phyloP scores from a whole-genome alignment of 2,113 vertebrate genomes.

The Neogobius melanostomus region DNA sequence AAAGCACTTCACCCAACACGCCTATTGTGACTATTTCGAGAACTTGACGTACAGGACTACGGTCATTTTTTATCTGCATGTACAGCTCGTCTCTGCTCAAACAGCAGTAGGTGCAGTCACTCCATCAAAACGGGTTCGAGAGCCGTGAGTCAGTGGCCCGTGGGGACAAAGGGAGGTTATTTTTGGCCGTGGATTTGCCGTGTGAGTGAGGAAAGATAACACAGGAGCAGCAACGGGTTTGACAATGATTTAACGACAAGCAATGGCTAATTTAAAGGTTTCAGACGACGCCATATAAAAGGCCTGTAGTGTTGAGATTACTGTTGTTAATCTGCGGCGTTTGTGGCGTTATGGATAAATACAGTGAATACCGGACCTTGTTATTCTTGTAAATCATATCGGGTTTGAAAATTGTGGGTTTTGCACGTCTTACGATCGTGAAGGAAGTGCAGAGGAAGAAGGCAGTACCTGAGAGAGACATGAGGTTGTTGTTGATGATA shows the following conservation, averaged over 20 bases:
- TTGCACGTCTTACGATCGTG: too few species aligned
- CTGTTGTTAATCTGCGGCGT: not conserved
- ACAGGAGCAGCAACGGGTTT: slow-evolving; percentile 28
- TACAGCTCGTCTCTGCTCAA: not conserved
- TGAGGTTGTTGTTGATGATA: slow-evolving; percentile 97
- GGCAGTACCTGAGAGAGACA: slow-evolving; percentile 94
- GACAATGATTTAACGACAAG: slow-evolving; percentile 21
- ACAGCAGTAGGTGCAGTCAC: not conserved
- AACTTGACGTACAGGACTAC: too few species aligned
- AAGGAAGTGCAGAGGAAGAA: not conserved
- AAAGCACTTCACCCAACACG: too few species aligned
- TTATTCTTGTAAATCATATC: too few species aligned
- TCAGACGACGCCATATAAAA: not conserved
- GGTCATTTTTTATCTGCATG: not conserved
- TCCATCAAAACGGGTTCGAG: slow-evolving; percentile 12
- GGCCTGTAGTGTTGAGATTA: not conserved
- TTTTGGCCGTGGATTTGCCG: slow-evolving; percentile 31
- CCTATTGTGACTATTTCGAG: too few species aligned
- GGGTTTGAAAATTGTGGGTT: too few species aligned
- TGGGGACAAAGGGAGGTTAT: slow-evolving; percentile 26
- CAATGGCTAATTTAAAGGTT: slow-evolving; percentile 12
- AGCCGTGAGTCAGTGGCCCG: slow-evolving; percentile 23
- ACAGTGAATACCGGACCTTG: not conserved
- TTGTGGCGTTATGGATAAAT: not conserved
- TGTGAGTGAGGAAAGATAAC: slow-evolving; percentile 46